Percentiles rank a stretch among this genome's conserved stretches.
These are phyloP conservation scores for Potamilus streckersoni DNA, from an alignment of 1,140 invertebrate species.

Conservation along the genomic window DNA sequence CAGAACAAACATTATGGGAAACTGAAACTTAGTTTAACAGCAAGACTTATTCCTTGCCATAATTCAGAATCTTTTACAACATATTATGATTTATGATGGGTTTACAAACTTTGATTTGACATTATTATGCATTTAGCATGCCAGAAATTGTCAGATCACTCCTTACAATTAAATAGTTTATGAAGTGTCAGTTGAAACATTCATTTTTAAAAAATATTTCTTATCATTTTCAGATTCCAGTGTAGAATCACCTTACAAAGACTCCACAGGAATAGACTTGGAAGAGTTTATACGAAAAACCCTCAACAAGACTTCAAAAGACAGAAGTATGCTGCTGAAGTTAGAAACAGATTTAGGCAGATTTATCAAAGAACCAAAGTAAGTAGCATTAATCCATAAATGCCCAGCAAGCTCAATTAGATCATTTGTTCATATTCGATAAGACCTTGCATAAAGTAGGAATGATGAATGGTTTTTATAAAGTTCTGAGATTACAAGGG, in stretches of 20 bases:
- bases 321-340: slow-evolving; percentile 84
- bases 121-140: neutral
- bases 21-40: too few species aligned
- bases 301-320: slow-evolving; percentile 89
- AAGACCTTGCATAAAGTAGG: too few species aligned
- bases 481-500: too few species aligned
- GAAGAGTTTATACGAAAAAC: slow-evolving; percentile 90
- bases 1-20: too few species aligned
- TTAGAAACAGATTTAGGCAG: slow-evolving; percentile 89
- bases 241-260: slow-evolving; percentile 78
- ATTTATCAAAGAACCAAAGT: slow-evolving; percentile 86
- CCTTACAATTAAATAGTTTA: neutral
- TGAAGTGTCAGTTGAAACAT: neutral
- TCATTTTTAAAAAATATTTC: slow-evolving; percentile 6
- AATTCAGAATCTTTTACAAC: too few species aligned
- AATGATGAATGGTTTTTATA: too few species aligned
- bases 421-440: too few species aligned
- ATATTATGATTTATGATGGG: too few species aligned
- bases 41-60: too few species aligned
- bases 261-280: slow-evolving; percentile 85
- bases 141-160: neutral
- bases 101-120: too few species aligned
- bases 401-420: too few species aligned
- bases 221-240: slow-evolving; percentile 74
- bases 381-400: slow-evolving; percentile 63